phyloP scores from a whole-genome alignment of 2,888 invertebrate genomes.

The Heteromyza rotundicornis region DNA sequence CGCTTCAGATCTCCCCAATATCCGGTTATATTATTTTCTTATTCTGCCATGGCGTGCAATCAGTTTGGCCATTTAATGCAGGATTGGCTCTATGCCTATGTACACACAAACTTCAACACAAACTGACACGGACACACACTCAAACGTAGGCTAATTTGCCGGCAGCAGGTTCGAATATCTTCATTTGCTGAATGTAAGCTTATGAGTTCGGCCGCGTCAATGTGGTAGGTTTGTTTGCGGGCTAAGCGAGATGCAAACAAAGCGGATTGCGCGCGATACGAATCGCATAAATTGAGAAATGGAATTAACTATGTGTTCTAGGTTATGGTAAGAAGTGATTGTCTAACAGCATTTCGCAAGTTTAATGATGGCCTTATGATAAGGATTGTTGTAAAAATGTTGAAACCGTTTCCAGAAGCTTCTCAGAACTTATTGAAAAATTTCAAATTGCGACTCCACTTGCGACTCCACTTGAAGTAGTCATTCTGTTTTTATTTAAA shows the following conservation, averaged over 20 bases:
- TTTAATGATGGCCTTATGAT: neutral
- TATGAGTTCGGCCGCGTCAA: neutral
- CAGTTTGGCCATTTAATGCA: neutral
- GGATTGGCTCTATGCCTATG: neutral
- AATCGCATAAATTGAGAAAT: neutral
- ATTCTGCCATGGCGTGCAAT: neutral
- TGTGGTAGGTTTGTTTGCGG: neutral
- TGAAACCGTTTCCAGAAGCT: too few species aligned
- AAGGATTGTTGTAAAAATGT: too few species aligned
- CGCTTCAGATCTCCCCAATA: neutral
- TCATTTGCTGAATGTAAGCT: neutral
- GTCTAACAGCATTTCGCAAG: neutral
- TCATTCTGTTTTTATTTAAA: too few species aligned
- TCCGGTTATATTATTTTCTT: too few species aligned
- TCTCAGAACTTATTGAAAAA: too few species aligned
- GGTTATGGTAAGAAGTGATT: slow-evolving; percentile 1
- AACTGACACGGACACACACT: neutral
- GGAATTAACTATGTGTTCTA: neutral
- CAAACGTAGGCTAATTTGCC: neutral
- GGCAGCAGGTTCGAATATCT: neutral
- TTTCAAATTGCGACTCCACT: too few species aligned
- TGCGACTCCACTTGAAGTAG: too few species aligned
- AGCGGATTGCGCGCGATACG: neutral
- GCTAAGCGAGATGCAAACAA: neutral
- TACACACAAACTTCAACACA: neutral